These are phyloP conservation scores for Ophion obscuratus DNA, from an alignment of 2,888 invertebrate genomes.

Conservation along the genomic window DNA sequence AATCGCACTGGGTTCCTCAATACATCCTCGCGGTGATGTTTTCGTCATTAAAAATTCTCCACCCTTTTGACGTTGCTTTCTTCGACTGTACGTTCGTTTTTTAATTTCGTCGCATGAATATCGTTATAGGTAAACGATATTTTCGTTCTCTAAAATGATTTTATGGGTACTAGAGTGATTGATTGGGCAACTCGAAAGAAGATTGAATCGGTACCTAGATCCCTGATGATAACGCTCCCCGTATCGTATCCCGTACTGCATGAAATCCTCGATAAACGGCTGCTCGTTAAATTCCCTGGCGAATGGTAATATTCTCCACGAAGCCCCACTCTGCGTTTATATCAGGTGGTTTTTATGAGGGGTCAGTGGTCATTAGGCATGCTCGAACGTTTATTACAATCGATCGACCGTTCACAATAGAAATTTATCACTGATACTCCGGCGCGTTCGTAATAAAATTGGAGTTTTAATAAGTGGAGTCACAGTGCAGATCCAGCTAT, in stretches of 20 bases:
- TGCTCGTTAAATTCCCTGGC: slow-evolving; percentile 19
- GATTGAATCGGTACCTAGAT: slow-evolving; percentile 47
- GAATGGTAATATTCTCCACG: slow-evolving; percentile 14
- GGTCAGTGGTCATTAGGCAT: slow-evolving; percentile 57
- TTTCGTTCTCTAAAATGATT: slow-evolving; percentile 52
- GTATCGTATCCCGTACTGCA: slow-evolving; percentile 14
- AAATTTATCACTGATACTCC: slow-evolving; percentile 48
- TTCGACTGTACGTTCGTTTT: neutral
- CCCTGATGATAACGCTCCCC: slow-evolving; percentile 39
- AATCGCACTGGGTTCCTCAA: neutral
- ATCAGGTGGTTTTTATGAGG: slow-evolving; percentile 29
- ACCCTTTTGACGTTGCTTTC: slow-evolving; percentile 1
- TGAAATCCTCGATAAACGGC: slow-evolving; percentile 40
- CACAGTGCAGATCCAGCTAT: neutral
- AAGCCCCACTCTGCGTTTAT: slow-evolving; percentile 15
- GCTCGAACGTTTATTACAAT: slow-evolving; percentile 42
- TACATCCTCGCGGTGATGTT: neutral
- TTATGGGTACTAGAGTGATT: slow-evolving; percentile 15
- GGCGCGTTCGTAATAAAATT: slow-evolving; percentile 41
- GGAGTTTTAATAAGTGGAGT: slow-evolving; percentile 34
- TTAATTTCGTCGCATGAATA: slow-evolving; percentile 22
- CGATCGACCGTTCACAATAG: slow-evolving; percentile 11
- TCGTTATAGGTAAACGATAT: slow-evolving; percentile 12
- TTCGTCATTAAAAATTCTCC: neutral
- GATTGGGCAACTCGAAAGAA: slow-evolving; percentile 52